phyloP scores from a whole-genome alignment of 2,113 vertebrate genomes.

The Tachysurus fulvidraco region DNA sequence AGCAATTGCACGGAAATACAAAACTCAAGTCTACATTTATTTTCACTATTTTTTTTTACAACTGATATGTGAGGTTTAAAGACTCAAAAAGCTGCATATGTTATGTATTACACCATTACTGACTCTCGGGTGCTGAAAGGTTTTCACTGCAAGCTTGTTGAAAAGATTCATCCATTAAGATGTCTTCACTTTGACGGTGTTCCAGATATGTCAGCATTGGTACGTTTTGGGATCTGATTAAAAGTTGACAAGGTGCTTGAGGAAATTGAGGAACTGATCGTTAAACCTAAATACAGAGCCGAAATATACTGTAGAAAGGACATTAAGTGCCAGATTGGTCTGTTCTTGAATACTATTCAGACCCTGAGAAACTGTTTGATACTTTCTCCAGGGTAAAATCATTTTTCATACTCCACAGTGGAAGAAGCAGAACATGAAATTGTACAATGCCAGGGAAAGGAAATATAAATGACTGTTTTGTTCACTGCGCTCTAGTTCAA shows the following conservation, averaged over 20 bases:
- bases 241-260: neutral
- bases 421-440: slow-evolving; percentile 4
- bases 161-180: neutral
- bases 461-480: slow-evolving; percentile 21
- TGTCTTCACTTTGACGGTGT: slow-evolving; percentile 16
- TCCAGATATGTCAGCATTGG: neutral
- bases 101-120: neutral
- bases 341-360: slow-evolving; percentile 14
- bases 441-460: slow-evolving; percentile 3
- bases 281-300: neutral
- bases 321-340: neutral
- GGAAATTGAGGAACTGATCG: neutral
- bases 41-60: neutral
- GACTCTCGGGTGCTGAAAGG: neutral
- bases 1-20: neutral
- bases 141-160: neutral
- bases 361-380: neutral
- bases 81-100: neutral
- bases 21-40: neutral
- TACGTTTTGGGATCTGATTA: slow-evolving; percentile 1
- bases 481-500: neutral
- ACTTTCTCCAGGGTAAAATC: neutral
- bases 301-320: neutral
- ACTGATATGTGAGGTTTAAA: neutral
- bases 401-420: neutral